phyloP scores from a whole-genome alignment of 2,113 vertebrate species.

The Neogale vison region DNA sequence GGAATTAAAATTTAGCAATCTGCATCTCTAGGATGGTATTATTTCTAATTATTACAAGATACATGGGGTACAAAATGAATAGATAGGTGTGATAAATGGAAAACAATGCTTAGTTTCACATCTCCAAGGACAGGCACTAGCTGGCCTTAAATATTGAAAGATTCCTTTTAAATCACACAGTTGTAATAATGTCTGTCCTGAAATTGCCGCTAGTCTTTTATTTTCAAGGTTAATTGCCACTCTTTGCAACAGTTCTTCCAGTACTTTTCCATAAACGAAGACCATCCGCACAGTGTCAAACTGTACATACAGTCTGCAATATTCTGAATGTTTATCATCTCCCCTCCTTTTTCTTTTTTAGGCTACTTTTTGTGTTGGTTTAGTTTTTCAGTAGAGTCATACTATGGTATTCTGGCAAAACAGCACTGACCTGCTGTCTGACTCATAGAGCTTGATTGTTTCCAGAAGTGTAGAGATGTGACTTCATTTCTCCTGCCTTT shows the following conservation, averaged over 20 bases:
- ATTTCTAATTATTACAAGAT: neutral
- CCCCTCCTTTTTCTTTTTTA: neutral
- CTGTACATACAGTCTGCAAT: neutral
- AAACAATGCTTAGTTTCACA: neutral
- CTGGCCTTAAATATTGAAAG: neutral
- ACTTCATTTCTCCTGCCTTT: conserved; percentile 14
- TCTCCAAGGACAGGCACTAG: neutral
- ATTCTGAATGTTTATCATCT: neutral
- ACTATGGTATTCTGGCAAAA: neutral
- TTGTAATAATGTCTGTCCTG: neutral
- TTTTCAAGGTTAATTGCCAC: neutral
- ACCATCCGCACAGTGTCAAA: neutral
- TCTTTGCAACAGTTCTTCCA: neutral
- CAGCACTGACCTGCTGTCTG: neutral
- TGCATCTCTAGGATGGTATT: neutral
- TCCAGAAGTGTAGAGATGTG: neutral
- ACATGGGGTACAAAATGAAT: neutral
- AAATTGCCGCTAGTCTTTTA: neutral
- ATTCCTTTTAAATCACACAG: neutral
- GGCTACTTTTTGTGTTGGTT: neutral
- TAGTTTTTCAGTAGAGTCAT: neutral
- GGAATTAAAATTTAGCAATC: neutral
- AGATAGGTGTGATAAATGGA: neutral
- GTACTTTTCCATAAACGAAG: neutral
- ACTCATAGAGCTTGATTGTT: neutral